phyloP scores from a whole-genome alignment of 2,888 invertebrate genomes.

The Cyrtodaria siliqua region DNA sequence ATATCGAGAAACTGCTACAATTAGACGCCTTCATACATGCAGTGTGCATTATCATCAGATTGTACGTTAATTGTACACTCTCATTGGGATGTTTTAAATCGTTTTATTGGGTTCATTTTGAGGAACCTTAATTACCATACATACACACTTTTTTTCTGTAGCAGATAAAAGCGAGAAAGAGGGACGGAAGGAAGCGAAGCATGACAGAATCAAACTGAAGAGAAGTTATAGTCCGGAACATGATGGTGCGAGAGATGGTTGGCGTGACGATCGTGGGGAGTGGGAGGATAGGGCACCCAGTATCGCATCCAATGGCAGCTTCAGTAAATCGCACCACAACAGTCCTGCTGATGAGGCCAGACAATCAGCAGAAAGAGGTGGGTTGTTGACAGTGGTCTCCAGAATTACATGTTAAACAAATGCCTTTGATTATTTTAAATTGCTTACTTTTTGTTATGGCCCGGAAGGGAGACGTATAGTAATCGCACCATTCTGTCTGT shows the following conservation, averaged over 20 bases:
- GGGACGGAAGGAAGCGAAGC: constrained; percentile 57
- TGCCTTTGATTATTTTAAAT: no score
- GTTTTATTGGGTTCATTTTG: no score
- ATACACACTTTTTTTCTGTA: neutral
- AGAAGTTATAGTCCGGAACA: constrained; percentile 64
- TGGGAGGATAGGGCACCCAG: constrained; percentile 50
- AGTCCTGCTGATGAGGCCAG: constrained; percentile 79
- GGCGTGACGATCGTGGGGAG: constrained; percentile 58
- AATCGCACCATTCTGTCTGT: no score
- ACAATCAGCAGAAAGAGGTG: constrained; percentile 81
- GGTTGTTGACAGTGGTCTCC: constrained; percentile 9
- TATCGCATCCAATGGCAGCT: constrained; percentile 56
- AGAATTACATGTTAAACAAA: no score
- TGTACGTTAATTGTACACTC: no score
- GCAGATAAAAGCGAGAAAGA: constrained; percentile 60
- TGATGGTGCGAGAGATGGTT: constrained; percentile 40
- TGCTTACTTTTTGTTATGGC: no score
- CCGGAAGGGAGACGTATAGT: no score
- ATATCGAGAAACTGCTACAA: no score
- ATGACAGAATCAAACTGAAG: constrained; percentile 66
- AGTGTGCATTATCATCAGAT: no score
- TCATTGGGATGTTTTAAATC: no score
- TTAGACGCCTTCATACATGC: no score
- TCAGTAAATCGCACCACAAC: constrained; percentile 62
- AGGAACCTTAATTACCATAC: no score